Percentiles rank a stretch among this genome's conserved stretches.
Evolutionary conservation across 2,797 vertebrate species (phyloP).

Genomic region (Xiphophorus birchmanni): DNA sequence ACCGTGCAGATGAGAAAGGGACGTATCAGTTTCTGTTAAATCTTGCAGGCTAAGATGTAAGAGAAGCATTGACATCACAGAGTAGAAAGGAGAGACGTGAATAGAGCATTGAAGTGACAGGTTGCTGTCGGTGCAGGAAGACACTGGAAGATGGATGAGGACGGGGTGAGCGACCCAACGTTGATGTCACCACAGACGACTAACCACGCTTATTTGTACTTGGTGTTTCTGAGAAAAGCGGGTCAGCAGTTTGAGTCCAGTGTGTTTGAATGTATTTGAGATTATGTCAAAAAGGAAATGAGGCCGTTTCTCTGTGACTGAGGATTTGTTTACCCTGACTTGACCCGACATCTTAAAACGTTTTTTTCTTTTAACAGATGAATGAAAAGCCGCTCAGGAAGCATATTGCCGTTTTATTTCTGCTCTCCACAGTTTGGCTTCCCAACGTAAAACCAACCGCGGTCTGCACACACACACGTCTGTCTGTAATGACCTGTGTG

Average conservation of each 20-base stretch:
- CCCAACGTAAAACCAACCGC: conserved; percentile 8
- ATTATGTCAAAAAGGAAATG: neutral
- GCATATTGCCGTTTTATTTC: conserved; percentile 18
- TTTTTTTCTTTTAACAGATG: conserved; percentile 15
- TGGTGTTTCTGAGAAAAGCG: conserved; percentile 13
- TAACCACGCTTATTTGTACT: conserved; percentile 28
- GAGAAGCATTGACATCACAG: neutral
- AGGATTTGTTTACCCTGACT: conserved; percentile 5
- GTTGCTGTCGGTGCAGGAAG: conserved; percentile 61
- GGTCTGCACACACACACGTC: neutral
- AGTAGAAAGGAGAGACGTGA: conserved; percentile 22
- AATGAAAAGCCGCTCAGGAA: conserved; percentile 19
- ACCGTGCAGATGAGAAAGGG: neutral
- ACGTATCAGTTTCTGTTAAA: neutral
- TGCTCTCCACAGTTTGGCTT: conserved; percentile 8
- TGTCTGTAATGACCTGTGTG: neutral
- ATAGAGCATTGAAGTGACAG: conserved; percentile 60
- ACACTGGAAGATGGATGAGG: conserved; percentile 65
- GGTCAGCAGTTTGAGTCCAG: conserved; percentile 40
- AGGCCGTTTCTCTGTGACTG: neutral
- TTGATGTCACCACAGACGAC: conserved; percentile 63
- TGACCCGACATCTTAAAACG: conserved; percentile 23
- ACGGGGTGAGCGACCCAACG: conserved; percentile 61
- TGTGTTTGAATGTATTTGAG: neutral
- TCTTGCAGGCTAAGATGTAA: neutral